Evolutionary conservation across 1,140 invertebrate species (phyloP), one percentile per base, ranked within the genome.

Genomic region (Phocides pigmalion): DNA sequence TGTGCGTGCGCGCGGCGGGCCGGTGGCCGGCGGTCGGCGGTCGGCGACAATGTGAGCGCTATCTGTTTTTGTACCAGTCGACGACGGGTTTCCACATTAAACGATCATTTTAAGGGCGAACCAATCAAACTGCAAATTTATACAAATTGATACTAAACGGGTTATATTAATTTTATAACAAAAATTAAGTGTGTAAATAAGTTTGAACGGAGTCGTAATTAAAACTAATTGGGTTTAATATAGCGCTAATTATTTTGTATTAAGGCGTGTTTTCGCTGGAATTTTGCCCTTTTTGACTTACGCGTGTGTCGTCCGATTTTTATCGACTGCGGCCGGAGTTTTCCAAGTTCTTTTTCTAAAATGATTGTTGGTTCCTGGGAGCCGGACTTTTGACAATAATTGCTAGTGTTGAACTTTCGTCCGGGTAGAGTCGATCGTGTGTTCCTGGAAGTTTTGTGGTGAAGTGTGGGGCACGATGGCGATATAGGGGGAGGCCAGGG

Each of bases 161-260:
- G 81, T 87, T 91, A 84, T 91, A 89, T 89, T 91, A 91, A 91
- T 91, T 89, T 89, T 89, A 91, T 91, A 89, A 89, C 87, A 91
- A 91, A 91, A 91, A 91, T 91, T 91, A 91, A 91, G 85, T 89
- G 87, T 89, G 88, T 83, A 91, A 91, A 91, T 89, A 91, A 91
- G 84, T 87, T 84, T 82, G 79, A 87, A 79, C 79, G 79, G 79
- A 71, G 79, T 77, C 69, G 78, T 89, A 91, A 91, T 91, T 87
- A 87, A 86, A 87, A 84, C 87, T 91, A 89, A 91, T 89, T 89
- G 87, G 78, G 78, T 82, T 71, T 89, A 91, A 91, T 84, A 81
- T 68, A 76, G 72, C 79, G 84, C 74, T 87, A 89, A 89, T 88
- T 88, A 79, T 89, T 87, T 88, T 82, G 81, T 83, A 88, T 88